Conservation (phyloP, 2,888 invertebrate species). For the Hetaerina titia region DNA sequence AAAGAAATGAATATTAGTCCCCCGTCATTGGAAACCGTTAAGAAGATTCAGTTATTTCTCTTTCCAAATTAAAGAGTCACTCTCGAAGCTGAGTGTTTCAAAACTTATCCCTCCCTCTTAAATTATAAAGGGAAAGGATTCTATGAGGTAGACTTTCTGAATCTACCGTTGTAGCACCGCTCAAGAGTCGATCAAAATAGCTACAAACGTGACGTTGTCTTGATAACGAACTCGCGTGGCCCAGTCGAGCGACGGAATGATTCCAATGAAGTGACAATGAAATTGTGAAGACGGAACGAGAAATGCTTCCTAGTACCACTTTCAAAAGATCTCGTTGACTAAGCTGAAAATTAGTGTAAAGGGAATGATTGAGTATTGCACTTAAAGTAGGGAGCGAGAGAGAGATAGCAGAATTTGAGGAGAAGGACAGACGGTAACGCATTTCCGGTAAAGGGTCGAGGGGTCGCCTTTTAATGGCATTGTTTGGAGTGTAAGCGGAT, state of each 20-base stretch:
- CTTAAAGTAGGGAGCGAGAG: neutral
- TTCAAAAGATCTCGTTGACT: neutral
- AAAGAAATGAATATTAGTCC: neutral
- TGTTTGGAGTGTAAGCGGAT: conserved; percentile 27
- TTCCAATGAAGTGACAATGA: neutral
- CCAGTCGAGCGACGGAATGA: too few relatives aligned
- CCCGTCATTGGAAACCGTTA: neutral
- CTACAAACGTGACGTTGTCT: neutral
- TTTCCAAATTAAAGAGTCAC: neutral
- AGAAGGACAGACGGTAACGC: neutral
- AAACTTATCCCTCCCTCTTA: too few relatives aligned
- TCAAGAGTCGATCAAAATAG: neutral
- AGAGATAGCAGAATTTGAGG: neutral
- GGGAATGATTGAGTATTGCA: too few relatives aligned
- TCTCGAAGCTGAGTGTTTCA: neutral
- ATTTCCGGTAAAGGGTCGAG: neutral
- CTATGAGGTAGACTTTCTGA: too few relatives aligned
- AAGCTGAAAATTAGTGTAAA: too few relatives aligned
- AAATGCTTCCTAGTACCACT: neutral
- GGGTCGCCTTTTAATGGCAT: neutral
- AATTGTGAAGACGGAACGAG: neutral
- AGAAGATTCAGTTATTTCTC: neutral
- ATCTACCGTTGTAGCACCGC: neutral
- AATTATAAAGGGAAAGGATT: too few relatives aligned
- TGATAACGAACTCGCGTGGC: neutral